Percentiles rank a stretch among this genome's conserved stretches.
Conservation (phyloP, 2,113 vertebrate genomes). For the Scopus umbretta region DNA sequence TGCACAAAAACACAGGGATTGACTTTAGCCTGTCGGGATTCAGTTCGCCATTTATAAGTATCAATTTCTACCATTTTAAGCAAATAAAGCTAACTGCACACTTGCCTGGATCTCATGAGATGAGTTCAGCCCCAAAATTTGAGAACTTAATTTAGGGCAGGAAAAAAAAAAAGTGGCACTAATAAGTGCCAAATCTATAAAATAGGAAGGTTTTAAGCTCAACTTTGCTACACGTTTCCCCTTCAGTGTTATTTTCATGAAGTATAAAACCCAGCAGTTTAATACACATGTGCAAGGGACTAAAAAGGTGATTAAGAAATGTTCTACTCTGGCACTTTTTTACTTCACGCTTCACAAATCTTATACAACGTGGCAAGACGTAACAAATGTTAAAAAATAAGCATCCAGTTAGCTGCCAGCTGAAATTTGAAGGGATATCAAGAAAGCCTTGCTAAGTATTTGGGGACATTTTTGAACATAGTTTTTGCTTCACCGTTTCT, state of each 20-base stretch:
- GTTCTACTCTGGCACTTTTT: background rate
- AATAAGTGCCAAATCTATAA: no score
- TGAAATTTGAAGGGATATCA: background rate
- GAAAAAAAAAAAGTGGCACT: no score
- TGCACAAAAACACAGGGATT: fast-evolving
- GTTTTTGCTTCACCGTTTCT: background rate
- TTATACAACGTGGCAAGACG: fast-evolving
- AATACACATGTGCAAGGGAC: background rate
- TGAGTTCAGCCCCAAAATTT: background rate
- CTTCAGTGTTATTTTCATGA: background rate
- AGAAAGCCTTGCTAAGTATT: background rate
- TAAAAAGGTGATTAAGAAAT: background rate
- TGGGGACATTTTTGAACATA: fast-evolving
- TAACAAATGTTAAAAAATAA: background rate
- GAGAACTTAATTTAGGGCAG: no score
- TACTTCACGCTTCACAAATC: background rate
- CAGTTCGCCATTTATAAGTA: fast-evolving
- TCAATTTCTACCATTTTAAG: fast-evolving
- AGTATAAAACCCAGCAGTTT: background rate
- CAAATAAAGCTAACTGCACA: background rate
- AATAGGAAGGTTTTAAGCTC: background rate
- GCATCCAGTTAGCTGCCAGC: background rate
- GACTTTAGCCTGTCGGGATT: no score
- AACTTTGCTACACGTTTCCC: fast-evolving
- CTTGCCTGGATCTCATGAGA: background rate